These are phyloP conservation scores for Merops nubicus DNA, from an alignment of 2,113 vertebrate genomes.

Conservation along the genomic window DNA sequence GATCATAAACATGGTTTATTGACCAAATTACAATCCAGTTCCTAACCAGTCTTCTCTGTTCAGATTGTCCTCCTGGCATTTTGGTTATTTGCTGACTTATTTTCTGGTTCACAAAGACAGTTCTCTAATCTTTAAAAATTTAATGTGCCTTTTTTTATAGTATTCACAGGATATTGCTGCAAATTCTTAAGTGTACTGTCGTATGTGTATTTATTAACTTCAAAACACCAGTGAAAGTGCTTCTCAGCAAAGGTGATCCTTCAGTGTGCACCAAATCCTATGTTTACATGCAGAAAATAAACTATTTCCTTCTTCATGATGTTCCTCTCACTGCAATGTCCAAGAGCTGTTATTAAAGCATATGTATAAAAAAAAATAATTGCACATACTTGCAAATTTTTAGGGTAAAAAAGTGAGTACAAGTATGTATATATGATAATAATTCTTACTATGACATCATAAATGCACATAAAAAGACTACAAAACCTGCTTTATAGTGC, in stretches of 20 bases:
- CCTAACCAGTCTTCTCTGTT: slow-evolving; percentile 46
- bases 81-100: slow-evolving; percentile 1
- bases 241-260: not conserved
- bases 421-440: not conserved
- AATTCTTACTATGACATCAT: not conserved
- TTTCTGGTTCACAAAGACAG: not conserved
- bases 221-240: not conserved
- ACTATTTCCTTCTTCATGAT: not conserved
- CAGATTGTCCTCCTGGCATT: slow-evolving; percentile 18
- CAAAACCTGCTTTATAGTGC: not conserved
- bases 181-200: not conserved
- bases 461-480: not conserved
- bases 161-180: not conserved
- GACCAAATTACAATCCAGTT: slow-evolving; percentile 66
- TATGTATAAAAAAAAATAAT: not conserved
- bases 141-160: not conserved
- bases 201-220: not conserved
- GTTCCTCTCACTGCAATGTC: not conserved
- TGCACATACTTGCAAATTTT: not conserved
- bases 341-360: not conserved
- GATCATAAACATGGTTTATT: slow-evolving; percentile 71
- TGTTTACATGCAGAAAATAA: not conserved
- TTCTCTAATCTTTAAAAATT: slow-evolving; percentile 26
- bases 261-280: not conserved
- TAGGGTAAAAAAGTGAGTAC: not conserved